Evolutionary conservation across 2,888 invertebrate genomes (phyloP).

Genomic region (Caenorhabditis sp.): DNA sequence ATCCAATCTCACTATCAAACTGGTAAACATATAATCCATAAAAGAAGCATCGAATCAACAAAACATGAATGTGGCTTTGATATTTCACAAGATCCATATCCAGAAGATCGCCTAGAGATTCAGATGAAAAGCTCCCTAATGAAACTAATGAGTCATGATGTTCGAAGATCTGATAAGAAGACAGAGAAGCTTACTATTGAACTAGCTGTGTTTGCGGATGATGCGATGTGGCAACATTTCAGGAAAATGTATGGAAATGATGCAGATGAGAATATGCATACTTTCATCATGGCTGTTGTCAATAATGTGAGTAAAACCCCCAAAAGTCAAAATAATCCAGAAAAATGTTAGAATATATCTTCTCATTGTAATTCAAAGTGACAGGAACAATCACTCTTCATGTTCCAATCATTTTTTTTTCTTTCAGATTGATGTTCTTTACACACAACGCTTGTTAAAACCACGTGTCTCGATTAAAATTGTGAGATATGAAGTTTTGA

Average conservation of each 20-base stretch:
- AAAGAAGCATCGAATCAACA: conserved; percentile 47
- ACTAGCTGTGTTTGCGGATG: conserved; percentile 66
- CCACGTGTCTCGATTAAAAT: conserved; percentile 61
- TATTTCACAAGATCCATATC: conserved; percentile 55
- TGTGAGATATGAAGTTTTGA: conserved; percentile 63
- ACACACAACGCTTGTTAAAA: conserved; percentile 57
- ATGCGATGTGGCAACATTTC: conserved; percentile 66
- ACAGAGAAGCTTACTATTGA: conserved; percentile 55
- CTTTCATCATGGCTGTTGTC: conserved; percentile 65
- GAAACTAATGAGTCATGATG: conserved; percentile 19
- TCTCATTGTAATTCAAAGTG: neutral
- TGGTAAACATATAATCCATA: conserved; percentile 51
- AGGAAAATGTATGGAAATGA: conserved; percentile 49
- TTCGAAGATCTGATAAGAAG: conserved; percentile 20
- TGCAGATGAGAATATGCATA: conserved; percentile 62
- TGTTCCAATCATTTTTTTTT: no score
- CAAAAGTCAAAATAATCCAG: neutral
- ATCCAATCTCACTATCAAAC: conserved; percentile 52
- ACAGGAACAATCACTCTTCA: no score
- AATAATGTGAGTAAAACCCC: conserved; percentile 60
- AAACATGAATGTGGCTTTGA: conserved; percentile 57
- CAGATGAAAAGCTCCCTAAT: conserved; percentile 34
- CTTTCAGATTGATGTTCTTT: conserved; percentile 65
- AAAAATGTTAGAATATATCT: neutral
- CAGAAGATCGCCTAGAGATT: conserved; percentile 47